phyloP scores from a whole-genome alignment of 2,888 invertebrate genomes.

The Tenthredo distinguenda region DNA sequence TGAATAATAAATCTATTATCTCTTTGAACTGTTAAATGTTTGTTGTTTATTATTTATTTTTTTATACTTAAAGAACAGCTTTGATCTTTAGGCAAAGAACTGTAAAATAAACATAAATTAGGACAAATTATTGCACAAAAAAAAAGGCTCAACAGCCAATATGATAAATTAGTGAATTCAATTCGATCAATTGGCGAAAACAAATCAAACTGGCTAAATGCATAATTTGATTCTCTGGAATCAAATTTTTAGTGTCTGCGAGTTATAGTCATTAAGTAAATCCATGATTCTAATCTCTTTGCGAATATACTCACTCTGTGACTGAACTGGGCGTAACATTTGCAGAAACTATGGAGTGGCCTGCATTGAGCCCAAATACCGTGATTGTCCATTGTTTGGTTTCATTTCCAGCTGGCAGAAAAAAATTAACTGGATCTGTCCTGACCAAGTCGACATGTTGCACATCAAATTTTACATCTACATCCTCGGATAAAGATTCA shows the following conservation, averaged over 20 bases:
- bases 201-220: neutral
- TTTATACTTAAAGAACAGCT: neutral
- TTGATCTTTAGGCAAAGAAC: neutral
- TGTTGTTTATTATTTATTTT: slow-evolving; percentile 58
- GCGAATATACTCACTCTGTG: slow-evolving; percentile 76
- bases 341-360: slow-evolving; percentile 84
- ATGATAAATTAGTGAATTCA: neutral
- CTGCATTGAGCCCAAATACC: slow-evolving; percentile 83
- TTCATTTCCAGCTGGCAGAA: slow-evolving; percentile 74
- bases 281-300: neutral
- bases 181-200: neutral
- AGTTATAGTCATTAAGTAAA: neutral
- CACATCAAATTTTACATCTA: slow-evolving; percentile 80
- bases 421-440: slow-evolving; percentile 79
- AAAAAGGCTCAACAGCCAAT: no score
- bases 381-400: slow-evolving; percentile 78
- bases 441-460: slow-evolving; percentile 85
- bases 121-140: neutral
- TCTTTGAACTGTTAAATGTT: slow-evolving; percentile 67
- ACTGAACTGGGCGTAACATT: slow-evolving; percentile 80
- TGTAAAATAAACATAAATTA: slow-evolving; percentile 7
- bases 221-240: neutral
- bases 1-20: slow-evolving; percentile 20
- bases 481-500: slow-evolving; percentile 77
- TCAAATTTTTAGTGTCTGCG: neutral